phyloP scores from a whole-genome alignment of 2,113 vertebrate genomes.

The Tragelaphus imberbis region DNA sequence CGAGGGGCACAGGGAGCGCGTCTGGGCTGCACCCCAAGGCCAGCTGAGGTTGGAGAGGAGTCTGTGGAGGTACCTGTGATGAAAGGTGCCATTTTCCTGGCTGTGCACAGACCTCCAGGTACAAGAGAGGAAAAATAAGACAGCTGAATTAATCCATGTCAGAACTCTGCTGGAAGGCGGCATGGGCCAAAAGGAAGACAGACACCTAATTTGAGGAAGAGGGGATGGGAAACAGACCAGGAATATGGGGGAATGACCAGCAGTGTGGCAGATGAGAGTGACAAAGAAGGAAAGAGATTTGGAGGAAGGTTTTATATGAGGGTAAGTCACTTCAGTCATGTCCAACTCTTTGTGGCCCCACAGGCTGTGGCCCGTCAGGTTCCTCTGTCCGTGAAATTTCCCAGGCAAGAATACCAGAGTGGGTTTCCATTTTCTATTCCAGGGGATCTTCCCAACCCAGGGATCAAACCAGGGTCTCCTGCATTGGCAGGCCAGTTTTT shows the following conservation, averaged over 20 bases:
- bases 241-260: background rate
- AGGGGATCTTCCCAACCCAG: background rate
- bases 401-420: background rate
- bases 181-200: background rate
- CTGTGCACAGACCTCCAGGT: background rate
- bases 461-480: background rate
- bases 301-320: background rate
- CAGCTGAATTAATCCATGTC: background rate
- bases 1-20: background rate
- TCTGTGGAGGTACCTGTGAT: background rate
- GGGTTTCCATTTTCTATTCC: background rate
- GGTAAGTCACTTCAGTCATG: background rate
- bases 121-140: background rate
- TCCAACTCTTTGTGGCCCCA: background rate
- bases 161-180: background rate
- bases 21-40: background rate
- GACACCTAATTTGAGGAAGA: background rate
- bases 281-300: background rate
- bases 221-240: background rate
- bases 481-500: background rate
- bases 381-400: background rate
- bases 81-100: background rate
- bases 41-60: background rate
- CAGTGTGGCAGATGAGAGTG: background rate
- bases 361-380: background rate